Percentiles rank a stretch among this genome's conserved stretches.
phyloP scores from a whole-genome alignment of 2,797 vertebrate genomes.

The Schizopygopsis malacanthus region DNA sequence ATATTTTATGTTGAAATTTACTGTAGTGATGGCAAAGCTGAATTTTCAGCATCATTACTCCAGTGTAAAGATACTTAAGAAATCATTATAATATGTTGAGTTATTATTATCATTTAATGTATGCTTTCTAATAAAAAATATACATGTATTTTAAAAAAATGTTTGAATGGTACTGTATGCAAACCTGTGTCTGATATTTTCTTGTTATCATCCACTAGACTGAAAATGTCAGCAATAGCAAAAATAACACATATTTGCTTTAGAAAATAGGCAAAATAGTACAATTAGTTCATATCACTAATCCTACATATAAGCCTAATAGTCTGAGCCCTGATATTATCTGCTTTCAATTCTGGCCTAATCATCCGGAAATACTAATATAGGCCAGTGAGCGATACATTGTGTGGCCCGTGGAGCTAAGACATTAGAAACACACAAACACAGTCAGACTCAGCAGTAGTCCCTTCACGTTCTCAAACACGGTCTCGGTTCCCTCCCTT shows the following conservation, averaged over 20 bases:
- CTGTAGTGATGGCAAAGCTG: too few species aligned
- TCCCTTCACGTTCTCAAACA: background rate
- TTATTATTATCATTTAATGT: background rate
- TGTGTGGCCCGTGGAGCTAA: background rate
- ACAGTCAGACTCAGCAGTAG: constrained; percentile 20
- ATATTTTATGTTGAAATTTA: too few species aligned
- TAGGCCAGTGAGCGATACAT: too few species aligned
- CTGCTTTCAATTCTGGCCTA: background rate
- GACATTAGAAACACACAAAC: constrained; percentile 20
- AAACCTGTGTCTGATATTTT: background rate
- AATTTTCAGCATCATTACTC: background rate
- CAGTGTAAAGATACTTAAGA: background rate
- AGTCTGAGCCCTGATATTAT: background rate
- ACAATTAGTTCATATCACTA: background rate
- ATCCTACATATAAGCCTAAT: background rate
- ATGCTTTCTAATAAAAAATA: too few species aligned
- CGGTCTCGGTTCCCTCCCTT: constrained; percentile 23
- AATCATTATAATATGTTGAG: background rate
- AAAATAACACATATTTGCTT: background rate
- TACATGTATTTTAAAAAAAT: background rate
- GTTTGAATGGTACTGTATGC: background rate
- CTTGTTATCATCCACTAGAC: background rate
- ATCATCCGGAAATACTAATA: background rate
- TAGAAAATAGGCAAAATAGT: constrained; percentile 4
- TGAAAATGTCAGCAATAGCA: background rate